These are phyloP conservation scores for Lampropteryx suffumata DNA, from an alignment of 2,888 invertebrate species.

Conservation along the genomic window DNA sequence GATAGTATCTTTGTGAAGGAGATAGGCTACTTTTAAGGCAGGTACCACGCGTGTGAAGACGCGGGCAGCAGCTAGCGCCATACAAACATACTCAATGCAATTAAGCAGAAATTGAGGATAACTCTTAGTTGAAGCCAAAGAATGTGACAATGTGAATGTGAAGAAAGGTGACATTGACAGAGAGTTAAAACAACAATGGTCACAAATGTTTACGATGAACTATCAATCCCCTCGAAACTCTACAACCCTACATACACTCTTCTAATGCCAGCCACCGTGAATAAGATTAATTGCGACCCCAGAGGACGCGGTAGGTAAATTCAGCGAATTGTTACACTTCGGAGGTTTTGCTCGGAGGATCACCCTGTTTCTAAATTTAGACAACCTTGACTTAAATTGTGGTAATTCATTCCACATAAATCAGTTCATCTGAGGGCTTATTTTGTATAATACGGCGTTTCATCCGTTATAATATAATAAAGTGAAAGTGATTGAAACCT, in stretches of 20 bases:
- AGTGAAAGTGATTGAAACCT: no score
- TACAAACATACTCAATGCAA: no score
- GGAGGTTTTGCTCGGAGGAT: constrained; percentile 11
- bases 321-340: constrained; percentile 31
- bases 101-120: no score
- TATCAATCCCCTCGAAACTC: neutral
- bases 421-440: no score
- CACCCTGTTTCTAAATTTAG: constrained; percentile 15
- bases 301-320: constrained; percentile 19
- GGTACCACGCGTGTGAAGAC: no score
- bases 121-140: no score
- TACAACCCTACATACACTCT: neutral
- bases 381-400: constrained; percentile 8
- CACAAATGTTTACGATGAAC: neutral
- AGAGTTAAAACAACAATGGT: neutral
- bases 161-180: neutral
- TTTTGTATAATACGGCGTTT: no score
- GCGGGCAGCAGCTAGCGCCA: no score
- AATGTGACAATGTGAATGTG: no score
- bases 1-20: no score
- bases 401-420: neutral
- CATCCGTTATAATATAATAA: neutral
- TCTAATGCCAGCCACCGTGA: constrained; percentile 32
- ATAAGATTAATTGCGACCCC: constrained; percentile 38
- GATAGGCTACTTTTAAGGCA: no score